A percentile compares a stretch with the other conserved stretches of the same genome.
Conservation (phyloP, 2,797 vertebrate genomes). For the Bryconaethiops microstoma region DNA sequence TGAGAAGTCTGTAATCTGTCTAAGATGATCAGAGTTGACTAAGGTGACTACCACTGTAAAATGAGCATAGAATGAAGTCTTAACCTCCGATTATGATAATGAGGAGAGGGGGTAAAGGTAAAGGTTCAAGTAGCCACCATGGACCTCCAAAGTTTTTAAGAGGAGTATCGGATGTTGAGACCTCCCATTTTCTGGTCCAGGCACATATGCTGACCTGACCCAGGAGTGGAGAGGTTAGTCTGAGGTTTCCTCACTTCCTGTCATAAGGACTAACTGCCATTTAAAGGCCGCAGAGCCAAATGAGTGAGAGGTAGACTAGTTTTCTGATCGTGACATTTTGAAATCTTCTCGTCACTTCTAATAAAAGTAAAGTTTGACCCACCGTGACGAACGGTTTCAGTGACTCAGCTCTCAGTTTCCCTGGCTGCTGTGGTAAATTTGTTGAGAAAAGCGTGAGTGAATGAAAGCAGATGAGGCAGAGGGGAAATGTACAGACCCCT, state of each 20-base stretch:
- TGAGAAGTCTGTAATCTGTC: constrained; percentile 10
- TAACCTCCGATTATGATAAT: constrained; percentile 8
- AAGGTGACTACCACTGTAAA: neutral
- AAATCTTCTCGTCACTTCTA: constrained; percentile 29
- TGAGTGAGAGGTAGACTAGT: neutral
- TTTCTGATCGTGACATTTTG: constrained; percentile 11
- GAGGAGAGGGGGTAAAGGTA: constrained; percentile 20
- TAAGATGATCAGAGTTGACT: constrained; percentile 11
- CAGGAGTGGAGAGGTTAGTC: constrained; percentile 9
- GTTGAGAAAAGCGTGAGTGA: constrained; percentile 11
- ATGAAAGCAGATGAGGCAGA: constrained; percentile 19
- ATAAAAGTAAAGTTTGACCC: constrained; percentile 22
- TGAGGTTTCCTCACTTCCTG: constrained; percentile 7
- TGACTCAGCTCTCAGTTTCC: constrained; percentile 29
- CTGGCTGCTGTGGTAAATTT: constrained; percentile 15
- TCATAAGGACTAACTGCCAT: constrained; percentile 5
- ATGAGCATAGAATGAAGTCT: constrained; percentile 18
- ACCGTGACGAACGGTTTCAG: constrained; percentile 25
- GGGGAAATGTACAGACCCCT: constrained; percentile 23
- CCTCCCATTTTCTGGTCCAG: constrained; percentile 23
- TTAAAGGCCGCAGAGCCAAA: constrained; percentile 23
- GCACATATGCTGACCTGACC: constrained; percentile 45
- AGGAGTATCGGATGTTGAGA: constrained; percentile 41
- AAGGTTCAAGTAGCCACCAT: constrained; percentile 40
- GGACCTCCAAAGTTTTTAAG: constrained; percentile 9